phyloP scores from a whole-genome alignment of 2,113 vertebrate species.

The Aegypius monachus region DNA sequence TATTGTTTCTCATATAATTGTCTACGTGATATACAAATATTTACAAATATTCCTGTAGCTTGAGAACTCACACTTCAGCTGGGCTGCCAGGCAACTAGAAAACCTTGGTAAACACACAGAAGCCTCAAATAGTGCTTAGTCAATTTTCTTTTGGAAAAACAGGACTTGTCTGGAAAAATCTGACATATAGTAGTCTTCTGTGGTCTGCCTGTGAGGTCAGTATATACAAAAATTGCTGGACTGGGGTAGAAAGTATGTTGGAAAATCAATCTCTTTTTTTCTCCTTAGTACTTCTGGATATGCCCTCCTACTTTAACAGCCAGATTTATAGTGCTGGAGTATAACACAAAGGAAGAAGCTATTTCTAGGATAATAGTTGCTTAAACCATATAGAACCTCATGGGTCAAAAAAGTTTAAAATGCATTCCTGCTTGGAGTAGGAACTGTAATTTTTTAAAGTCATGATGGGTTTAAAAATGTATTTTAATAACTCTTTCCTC shows the following conservation, averaged over 20 bases:
- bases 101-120: neutral
- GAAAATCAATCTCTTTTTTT: neutral
- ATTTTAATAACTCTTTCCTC: neutral
- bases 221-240: neutral
- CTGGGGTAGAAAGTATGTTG: neutral
- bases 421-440: neutral
- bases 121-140: neutral
- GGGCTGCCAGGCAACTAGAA: neutral
- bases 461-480: neutral
- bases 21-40: neutral
- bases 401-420: neutral
- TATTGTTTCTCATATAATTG: neutral
- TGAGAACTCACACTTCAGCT: neutral
- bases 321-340: neutral
- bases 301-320: neutral
- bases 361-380: neutral
- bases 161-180: neutral
- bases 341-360: neutral
- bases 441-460: neutral
- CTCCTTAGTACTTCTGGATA: neutral
- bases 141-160: neutral
- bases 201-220: neutral
- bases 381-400: neutral
- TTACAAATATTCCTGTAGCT: neutral
- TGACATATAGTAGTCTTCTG: neutral